phyloP scores from a whole-genome alignment of 2,113 vertebrate species.

The Oreochromis aureus region DNA sequence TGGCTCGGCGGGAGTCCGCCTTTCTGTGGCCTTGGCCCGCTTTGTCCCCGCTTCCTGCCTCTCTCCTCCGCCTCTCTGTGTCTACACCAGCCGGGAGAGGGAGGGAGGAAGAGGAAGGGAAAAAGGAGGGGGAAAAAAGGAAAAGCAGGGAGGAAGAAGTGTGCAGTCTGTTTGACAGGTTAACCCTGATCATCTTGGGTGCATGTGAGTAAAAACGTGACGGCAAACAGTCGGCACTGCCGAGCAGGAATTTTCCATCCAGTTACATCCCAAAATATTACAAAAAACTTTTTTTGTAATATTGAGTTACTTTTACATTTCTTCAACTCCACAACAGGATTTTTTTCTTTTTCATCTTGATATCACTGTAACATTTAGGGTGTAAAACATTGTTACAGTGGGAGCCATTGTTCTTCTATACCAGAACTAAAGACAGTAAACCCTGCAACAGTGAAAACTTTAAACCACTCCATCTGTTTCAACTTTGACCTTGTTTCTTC shows the following conservation, averaged over 20 bases:
- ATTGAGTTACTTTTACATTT: neutral
- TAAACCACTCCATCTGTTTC: neutral
- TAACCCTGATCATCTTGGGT: neutral
- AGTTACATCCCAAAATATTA: neutral
- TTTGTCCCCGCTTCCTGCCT: slow-evolving; percentile 45
- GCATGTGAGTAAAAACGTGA: neutral
- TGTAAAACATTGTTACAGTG: neutral
- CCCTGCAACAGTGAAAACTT: neutral
- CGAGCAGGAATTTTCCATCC: neutral
- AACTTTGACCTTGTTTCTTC: neutral
- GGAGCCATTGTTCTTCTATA: neutral
- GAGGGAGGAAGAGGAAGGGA: neutral
- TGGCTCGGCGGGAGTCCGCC: slow-evolving; percentile 47
- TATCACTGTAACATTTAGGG: neutral
- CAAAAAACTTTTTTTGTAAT: neutral
- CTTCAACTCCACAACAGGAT: neutral
- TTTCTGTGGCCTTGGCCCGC: slow-evolving; percentile 39
- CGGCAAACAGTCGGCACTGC: neutral
- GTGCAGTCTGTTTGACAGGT: neutral
- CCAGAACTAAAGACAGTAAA: neutral
- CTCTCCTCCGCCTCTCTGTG: slow-evolving; percentile 2
- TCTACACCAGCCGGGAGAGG: neutral
- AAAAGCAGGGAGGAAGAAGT: neutral
- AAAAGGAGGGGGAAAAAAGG: neutral
- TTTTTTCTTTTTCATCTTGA: neutral